Base-by-base conservation (phyloP, 1,140 invertebrate genomes). In the Nasonia giraulti region DNA sequence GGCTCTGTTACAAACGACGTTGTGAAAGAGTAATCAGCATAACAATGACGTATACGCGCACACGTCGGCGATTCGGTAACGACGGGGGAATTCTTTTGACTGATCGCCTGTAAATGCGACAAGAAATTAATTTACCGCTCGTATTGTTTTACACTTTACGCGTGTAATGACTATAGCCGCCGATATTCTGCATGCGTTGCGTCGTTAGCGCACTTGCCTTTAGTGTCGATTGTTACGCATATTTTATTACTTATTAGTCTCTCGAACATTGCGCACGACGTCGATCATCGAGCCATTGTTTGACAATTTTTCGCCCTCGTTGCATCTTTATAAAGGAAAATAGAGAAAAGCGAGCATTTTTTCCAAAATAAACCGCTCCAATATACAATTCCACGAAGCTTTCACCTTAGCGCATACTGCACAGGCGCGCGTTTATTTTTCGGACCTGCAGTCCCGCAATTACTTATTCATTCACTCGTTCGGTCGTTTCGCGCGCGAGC, bases 401-500 rank as follows among this genome's bases (percentile, higher is more conserved):
- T 27, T n/a, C 31, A 76, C 20, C 68, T 71, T 27, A 2, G 55
- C 20, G 4, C 6, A 7, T n/a, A 55, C 33, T 14, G 1, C 27
- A 27, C 27, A 55, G 50, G 12, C 11, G 17, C 50, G 17, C 12
- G 7, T 62, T 62, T 62, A 62, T 62, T 62, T 62, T 62, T 62
- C 68, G 17, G 81, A 10, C 27, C 27, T 27, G n/a, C 55, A 37
- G 37, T 11, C 5, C 44, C 33, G 17, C 74, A 40, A 74, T 86
- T 73, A 79, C 85, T 86, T 83, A 86, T 86, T 86, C 85, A 86
- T 86, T 78, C 68, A 78, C 31, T 78, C 77, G 27, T 12, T 66
- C 55, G 23, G 8, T 77, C 47, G 31, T 66, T 78, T 31, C n/a
- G 37, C 75, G 82, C 62, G 40, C 33, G n/a, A 12, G 1, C 23